These are phyloP conservation scores for Caerostris darwini DNA, from an alignment of 1,140 invertebrate species.

Conservation along the genomic window DNA sequence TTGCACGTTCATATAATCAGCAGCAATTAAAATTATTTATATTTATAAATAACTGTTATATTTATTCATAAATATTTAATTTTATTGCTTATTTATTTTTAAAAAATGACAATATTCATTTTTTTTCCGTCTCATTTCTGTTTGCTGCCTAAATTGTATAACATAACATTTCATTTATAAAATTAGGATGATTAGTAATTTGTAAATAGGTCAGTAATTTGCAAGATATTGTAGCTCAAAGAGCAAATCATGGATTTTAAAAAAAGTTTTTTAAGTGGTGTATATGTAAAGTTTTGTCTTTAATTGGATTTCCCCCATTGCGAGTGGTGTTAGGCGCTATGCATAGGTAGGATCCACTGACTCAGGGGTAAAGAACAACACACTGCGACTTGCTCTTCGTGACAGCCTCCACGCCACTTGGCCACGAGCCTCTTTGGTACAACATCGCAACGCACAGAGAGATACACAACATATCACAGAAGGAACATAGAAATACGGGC, in stretches of 20 bases:
- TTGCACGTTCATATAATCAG: too few species aligned
- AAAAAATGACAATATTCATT: not conserved
- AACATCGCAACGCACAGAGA: slow-evolving; percentile 68
- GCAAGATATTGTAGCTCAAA: not conserved
- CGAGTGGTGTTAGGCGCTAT: slow-evolving; percentile 60
- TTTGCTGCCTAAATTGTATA: not conserved
- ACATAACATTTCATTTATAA: not conserved
- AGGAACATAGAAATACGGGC: not conserved
- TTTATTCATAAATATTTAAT: too few species aligned
- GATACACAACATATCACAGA: not conserved
- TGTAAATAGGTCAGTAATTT: not conserved
- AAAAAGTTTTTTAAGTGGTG: too few species aligned
- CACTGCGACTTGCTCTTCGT: slow-evolving; percentile 77
- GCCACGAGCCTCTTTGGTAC: slow-evolving; percentile 71
- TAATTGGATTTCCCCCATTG: not conserved
- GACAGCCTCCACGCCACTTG: slow-evolving; percentile 77
- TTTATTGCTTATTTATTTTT: too few species aligned
- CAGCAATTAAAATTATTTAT: too few species aligned
- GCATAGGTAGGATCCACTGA: slow-evolving; percentile 74
- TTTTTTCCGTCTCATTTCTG: slow-evolving; percentile 19
- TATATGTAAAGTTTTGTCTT: not conserved
- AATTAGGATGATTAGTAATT: not conserved
- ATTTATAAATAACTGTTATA: too few species aligned
- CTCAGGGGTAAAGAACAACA: slow-evolving; percentile 63
- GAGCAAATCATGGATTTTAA: not conserved